Base-by-base conservation (phyloP, 2,888 invertebrate species). In the Bruchidius siliquastri region DNA sequence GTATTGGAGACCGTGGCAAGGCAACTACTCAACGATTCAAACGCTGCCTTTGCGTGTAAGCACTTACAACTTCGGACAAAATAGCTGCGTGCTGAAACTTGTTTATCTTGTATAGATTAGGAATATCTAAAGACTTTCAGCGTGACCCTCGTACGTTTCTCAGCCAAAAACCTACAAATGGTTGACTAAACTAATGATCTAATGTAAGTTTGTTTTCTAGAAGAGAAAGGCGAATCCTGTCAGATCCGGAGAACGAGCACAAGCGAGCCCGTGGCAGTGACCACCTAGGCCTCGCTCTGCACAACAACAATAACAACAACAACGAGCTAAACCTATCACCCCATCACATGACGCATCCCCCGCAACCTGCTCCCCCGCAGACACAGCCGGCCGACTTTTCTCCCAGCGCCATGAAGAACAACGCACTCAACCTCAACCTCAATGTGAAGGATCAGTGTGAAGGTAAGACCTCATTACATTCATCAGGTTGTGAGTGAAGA, bases 191-290 rank as follows among this genome's bases (percentile, higher is more conserved):
- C 6, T 22, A 20, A 71, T 20, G n/a, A 71, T 21, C 26, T 8
- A 8, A 26, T 4, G 3, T 13, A 30, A 30, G 49, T 49, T 18
- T 49, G 13, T 49, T 49, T 49, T 69, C 21, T 20, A 72, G 68
- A 68, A 69, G 88, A 83, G 88, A 90, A 78, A 88, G 90, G 83
- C 89, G 90, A 84, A 91, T 91, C 78, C 90, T 91, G 0, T 88
- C 88, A 84, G 91, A 91, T 84, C 90, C 91, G 20, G 91, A 92
- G 71, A 90, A 90, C 84, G 91, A 91, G 83, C 80, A 80, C 72
- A 91, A 91, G 79, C 87, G 90, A 73, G 87, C 88, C 0, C 88
- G 90, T 71, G 88, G 82, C 73, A 86, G 82, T 72, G 86, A 86
- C 72, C 83, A 84, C 79, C 81, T 84, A 72, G 83, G 84, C 77